Evolutionary conservation across 2,797 vertebrate species (phyloP).

Genomic region (Lophotriccus pileatus): DNA sequence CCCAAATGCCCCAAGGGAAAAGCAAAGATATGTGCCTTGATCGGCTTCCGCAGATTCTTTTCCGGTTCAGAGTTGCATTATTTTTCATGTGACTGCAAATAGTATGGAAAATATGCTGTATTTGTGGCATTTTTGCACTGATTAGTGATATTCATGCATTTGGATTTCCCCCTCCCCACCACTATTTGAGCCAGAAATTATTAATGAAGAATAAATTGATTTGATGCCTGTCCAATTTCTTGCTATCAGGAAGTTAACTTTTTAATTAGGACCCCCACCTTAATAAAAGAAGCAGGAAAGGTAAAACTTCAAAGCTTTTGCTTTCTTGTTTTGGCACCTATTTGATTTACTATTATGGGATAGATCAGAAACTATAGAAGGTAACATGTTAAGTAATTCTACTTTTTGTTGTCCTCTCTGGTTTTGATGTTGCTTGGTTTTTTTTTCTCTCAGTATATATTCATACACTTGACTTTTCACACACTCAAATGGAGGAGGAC

Average conservation of each 20-base stretch:
- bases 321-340: background rate
- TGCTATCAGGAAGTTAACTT: background rate
- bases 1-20: background rate
- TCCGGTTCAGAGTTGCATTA: background rate
- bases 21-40: background rate
- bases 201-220: background rate
- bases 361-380: background rate
- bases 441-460: background rate
- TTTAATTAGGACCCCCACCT: fast-evolving
- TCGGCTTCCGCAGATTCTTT: background rate
- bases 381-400: background rate
- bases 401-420: background rate
- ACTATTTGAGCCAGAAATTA: background rate
- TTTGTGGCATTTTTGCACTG: background rate
- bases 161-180: fast-evolving
- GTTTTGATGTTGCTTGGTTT: background rate
- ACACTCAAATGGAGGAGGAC: background rate
- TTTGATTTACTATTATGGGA: background rate
- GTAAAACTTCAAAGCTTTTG: background rate
- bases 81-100: background rate
- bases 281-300: background rate
- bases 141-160: background rate
- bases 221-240: background rate
- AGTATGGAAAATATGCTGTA: background rate
- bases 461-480: background rate